Evolutionary conservation across 2,797 vertebrate species (phyloP).

Genomic region (Pseudomugil gertrudae): DNA sequence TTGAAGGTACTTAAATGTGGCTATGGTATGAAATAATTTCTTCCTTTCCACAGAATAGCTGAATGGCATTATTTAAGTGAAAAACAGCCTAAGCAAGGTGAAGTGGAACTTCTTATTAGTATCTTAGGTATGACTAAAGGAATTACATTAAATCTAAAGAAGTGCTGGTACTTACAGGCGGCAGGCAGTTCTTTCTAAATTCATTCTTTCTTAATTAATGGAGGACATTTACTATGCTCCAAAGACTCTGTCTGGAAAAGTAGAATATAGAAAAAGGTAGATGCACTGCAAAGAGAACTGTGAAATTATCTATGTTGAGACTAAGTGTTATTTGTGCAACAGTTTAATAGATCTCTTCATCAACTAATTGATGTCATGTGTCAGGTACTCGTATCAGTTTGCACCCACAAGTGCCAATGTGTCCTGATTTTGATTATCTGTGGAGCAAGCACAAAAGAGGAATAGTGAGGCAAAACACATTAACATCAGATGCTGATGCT

Average conservation of each 20-base stretch:
- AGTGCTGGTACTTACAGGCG: slow-evolving; percentile 27
- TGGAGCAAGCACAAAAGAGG: slow-evolving; percentile 23
- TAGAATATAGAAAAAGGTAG: no score
- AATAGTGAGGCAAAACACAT: slow-evolving; percentile 42
- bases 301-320: slow-evolving; percentile 29
- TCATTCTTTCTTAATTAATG: slow-evolving; percentile 59
- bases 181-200: slow-evolving; percentile 33
- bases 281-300: slow-evolving; percentile 15
- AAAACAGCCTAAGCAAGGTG: slow-evolving; percentile 23
- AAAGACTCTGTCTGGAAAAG: slow-evolving; percentile 33
- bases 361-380: slow-evolving; percentile 55
- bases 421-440: slow-evolving; percentile 31
- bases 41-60: slow-evolving; percentile 42
- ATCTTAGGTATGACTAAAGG: slow-evolving; percentile 55
- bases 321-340: slow-evolving; percentile 32
- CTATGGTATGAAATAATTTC: slow-evolving; percentile 52
- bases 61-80: slow-evolving; percentile 47
- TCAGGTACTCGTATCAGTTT: slow-evolving; percentile 12
- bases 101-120: slow-evolving; percentile 52
- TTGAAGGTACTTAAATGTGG: slow-evolving; percentile 61
- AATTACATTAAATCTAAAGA: slow-evolving; percentile 63
- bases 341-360: slow-evolving; percentile 52
- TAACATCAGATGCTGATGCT: slow-evolving; percentile 54
- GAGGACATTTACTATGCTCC: slow-evolving; percentile 45
- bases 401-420: slow-evolving; percentile 10